Conservation (phyloP, 2,113 vertebrate genomes). For the Phaetusa simplex region DNA sequence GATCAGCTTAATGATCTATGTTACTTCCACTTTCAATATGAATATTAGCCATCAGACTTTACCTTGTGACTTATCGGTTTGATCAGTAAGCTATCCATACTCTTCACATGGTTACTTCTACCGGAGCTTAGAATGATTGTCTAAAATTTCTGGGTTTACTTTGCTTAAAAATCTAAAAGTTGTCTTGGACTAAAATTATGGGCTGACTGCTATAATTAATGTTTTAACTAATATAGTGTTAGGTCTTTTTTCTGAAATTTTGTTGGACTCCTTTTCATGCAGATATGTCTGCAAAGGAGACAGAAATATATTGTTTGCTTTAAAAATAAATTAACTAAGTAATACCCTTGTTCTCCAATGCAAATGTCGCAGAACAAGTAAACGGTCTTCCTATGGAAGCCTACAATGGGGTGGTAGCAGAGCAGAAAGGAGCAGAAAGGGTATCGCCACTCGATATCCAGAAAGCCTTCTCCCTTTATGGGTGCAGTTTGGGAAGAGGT, state of each 20-base stretch:
- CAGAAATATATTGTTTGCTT: background rate
- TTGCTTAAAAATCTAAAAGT: background rate
- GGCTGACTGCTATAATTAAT: background rate
- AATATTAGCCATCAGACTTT: background rate
- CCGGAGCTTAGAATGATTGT: fast-evolving
- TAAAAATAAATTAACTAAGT: background rate
- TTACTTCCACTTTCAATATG: background rate
- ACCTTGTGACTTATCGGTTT: background rate
- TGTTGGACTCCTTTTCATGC: background rate
- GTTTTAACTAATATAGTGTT: background rate
- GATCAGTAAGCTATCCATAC: background rate
- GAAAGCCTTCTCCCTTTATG: background rate
- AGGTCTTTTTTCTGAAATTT: background rate
- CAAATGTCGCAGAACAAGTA: background rate
- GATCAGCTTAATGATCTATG: background rate
- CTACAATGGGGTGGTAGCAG: background rate
- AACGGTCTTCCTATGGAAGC: background rate
- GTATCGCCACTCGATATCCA: background rate
- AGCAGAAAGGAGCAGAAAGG: background rate
- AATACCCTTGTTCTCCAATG: background rate
- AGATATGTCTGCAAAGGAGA: background rate
- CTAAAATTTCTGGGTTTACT: background rate
- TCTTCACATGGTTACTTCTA: background rate
- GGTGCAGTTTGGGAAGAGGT: background rate
- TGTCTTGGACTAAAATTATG: background rate